Evolutionary conservation across 1,140 invertebrate genomes (phyloP), one percentile per base, ranked within the genome.

Genomic region (Eriosoma lanigerum): DNA sequence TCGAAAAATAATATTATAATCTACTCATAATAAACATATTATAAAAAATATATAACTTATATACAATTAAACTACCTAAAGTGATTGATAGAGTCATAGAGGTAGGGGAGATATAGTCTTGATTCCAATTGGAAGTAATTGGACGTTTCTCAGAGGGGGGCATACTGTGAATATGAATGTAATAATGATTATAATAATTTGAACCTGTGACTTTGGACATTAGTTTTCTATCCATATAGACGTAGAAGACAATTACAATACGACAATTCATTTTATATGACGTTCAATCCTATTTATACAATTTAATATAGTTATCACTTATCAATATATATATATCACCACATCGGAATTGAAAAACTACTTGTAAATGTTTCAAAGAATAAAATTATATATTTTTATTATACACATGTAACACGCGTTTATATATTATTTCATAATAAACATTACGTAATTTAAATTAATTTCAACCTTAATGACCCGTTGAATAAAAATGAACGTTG

Each of bases 71-170:
- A n/a, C n/a, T n/a, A n/a, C n/a, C n/a, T 38, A 4, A 38, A 8
- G 32, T 38, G 32, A 32, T 32, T 29, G 26, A 15, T 6, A 13
- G 60, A 10, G 13, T 15, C 21, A 46, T 68, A 15, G n/a, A 1
- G 13, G 24, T 2, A 46, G 21, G n/a, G 29, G n/a, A 46, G 12
- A 24, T 9, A n/a, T 6, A 75, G 52, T 44, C 52, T 75, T 38
- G 44, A 58, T 38, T 76, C 54, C 26, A 44, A 76, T 58, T 58
- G 54, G 13, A 52, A 76, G 58, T 76, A 38, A 76, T 76, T 76
- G 54, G 54, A 76, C 21, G 19, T 32, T 10, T 9, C n/a, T 56
- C 38, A n/a, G 3, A 8, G 32, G 19, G 54, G 17, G 32, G 24
- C 54, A 24, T 38, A 56, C 38, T 48, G 75, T 62, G 56, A 62